Evolutionary conservation across 2,888 invertebrate species (phyloP).

Genomic region (Podotricha telesiphe): DNA sequence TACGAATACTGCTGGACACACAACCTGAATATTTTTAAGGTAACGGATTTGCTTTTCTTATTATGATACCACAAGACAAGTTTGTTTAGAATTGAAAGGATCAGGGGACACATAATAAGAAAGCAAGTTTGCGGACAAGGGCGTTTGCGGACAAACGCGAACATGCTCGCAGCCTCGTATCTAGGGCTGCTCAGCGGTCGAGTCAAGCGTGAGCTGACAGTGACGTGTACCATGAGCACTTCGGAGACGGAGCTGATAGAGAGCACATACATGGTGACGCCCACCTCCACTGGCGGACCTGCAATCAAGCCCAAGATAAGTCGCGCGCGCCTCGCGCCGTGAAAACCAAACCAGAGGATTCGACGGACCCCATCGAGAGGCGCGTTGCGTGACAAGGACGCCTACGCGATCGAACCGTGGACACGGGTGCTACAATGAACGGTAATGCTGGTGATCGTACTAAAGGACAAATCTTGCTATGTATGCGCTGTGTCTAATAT

Average conservation of each 20-base stretch:
- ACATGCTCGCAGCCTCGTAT: conserved; percentile 83
- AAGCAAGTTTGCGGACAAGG: conserved; percentile 79
- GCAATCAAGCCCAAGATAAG: conserved; percentile 86
- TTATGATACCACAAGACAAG: conserved; percentile 61
- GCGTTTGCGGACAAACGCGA: conserved; percentile 78
- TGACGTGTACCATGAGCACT: conserved; percentile 95
- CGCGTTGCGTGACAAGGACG: conserved; percentile 57
- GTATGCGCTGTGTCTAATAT: conserved; percentile 78
- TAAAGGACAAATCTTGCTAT: conserved; percentile 75
- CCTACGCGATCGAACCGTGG: conserved; percentile 78
- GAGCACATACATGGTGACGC: conserved; percentile 99
- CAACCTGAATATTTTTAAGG: conserved; percentile 70
- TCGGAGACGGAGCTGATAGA: conserved; percentile 99
- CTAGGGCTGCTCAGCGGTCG: conserved; percentile 77
- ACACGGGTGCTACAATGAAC: conserved; percentile 82
- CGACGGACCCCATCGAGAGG: conserved; percentile 69
- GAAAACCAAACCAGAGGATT: conserved; percentile 70
- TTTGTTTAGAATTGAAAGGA: conserved; percentile 38
- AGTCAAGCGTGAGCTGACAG: conserved; percentile 89
- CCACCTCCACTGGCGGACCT: conserved; percentile 98
- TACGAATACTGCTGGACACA: conserved; percentile 81
- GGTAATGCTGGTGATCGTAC: conserved; percentile 79
- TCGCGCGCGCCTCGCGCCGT: conserved; percentile 61
- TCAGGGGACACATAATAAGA: conserved; percentile 68
- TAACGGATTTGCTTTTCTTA: conserved; percentile 77